Percentiles rank a stretch among this genome's conserved stretches.
Conservation (phyloP, 2,797 vertebrate species). For the Glossophaga mutica region DNA sequence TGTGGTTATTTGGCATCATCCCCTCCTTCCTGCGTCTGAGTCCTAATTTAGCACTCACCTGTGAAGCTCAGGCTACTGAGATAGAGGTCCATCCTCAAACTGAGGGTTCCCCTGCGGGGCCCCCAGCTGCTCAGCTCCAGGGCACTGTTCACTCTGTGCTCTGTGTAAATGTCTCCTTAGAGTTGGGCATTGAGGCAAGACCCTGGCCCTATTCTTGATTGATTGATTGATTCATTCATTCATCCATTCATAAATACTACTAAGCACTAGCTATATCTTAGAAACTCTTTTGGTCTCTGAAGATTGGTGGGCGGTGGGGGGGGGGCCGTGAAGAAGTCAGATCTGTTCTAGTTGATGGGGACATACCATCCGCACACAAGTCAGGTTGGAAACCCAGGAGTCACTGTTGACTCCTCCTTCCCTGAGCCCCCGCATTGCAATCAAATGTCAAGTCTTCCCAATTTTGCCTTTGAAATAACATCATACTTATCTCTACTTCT, state of each 20-base stretch:
- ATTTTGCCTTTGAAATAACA: neutral
- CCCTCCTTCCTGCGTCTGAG: neutral
- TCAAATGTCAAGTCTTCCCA: neutral
- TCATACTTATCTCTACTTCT: neutral
- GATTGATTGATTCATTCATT: neutral
- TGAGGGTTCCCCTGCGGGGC: neutral
- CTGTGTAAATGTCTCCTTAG: neutral
- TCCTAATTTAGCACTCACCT: neutral
- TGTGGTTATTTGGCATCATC: neutral
- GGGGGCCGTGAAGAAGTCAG: neutral
- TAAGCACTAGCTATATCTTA: neutral
- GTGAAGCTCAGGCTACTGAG: neutral
- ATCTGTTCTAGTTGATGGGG: neutral
- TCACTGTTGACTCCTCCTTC: neutral
- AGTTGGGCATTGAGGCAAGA: neutral
- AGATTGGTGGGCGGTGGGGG: neutral
- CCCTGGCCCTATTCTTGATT: neutral
- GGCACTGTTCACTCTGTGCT: neutral
- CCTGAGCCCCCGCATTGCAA: neutral
- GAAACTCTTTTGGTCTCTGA: neutral
- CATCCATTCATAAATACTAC: neutral
- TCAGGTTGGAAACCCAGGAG: neutral
- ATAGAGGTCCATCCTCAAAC: neutral
- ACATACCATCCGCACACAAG: accelerated
- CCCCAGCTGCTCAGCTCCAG: neutral